Evolutionary conservation across 2,888 invertebrate species (phyloP), one percentile per base, ranked within the genome.

Genomic region (Napeogenes inachia): DNA sequence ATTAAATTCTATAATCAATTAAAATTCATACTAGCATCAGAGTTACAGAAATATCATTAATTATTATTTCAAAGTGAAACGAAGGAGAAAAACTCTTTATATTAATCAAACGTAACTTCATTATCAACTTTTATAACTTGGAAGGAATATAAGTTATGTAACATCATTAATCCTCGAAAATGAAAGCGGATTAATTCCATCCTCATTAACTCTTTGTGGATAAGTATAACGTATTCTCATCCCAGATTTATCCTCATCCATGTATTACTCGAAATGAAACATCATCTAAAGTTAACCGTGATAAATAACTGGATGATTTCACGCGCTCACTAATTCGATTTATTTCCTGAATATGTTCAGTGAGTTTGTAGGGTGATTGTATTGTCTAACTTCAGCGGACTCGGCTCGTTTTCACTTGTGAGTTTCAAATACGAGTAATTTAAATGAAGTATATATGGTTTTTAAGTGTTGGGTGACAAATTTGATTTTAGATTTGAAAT

Each of bases 251-350:
- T 42, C 10, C 61, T 60, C 64, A 56, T 62, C 54, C 64, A 54
- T 70, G 70, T 80, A 75, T 81, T 81, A 82, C 86, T 87, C 85
- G 79, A 78, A 84, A 85, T 82, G 79, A 76, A 84, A 80, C 81
- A 78, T 76, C 80, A 76, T 77, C 72, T 71, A 72, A 77, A 78
- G 77, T 80, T 80, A 73, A 76, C 67, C 73, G 77, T 77, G 71
- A 79, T 81, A 81, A 82, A 84, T 81, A 84, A 79, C 78, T 75
- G 76, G 71, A 72, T 75, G 78, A 83, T 81, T 84, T 80, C 71
- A 74, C 77, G 70, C 74, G 73, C 72, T 67, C 71, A 65, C 75
- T 81, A 79, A 81, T 79, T 73, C 73, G 73, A 74, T 76, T 78
- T 78, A 76, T 77, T 74, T 72, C 66, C 69, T 75, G 70, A 75